Base-by-base conservation (phyloP, 2,888 invertebrate species). In the Drosophila borealis region DNA sequence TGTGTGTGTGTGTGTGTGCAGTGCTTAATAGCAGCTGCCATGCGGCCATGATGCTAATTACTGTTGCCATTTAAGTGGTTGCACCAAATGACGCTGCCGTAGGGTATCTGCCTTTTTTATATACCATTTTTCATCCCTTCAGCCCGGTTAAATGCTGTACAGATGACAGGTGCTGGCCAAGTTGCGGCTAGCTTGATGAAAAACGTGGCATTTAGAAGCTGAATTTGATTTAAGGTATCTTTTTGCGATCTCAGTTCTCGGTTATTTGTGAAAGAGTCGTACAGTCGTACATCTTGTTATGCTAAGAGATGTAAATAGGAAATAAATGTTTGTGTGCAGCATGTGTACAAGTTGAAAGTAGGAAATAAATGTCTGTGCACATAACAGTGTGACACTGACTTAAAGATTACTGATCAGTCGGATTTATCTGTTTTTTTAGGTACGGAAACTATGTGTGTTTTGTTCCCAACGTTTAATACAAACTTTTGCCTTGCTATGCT, bases 21-120 rank as follows among this genome's bases (percentile, higher is more conserved):
- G 78, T 88, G 78, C 76, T 83, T 88, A 88, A 83, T 85, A 83
- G 83, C 88, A 83, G 85, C 88, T 84, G 85, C 82, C 88, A 87
- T 75, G 80, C 78, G 86, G 82, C 87, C 84, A 83, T 85, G 84
- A 86, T 86, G 84, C 84, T 84, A 84, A 84, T 84, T 84, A 84
- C 81, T 78, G 83, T 57, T 88, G 84, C 81, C 88, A 88, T 88
- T 83, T 83, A 88, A 83, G 83, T 85, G 86, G 85, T 85, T 88
- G 83, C 88, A 88, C 64, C 85, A 81, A 83, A 80, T 85, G 83
- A 69, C 85, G 73, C 56, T 61, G 65, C 72, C 65, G 76, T 60
- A 55, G 63, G 68, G 55, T 55, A 66, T 70, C 66, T 57, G 29
- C 21, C 37, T 6, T 4, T 36, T 45, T 64, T 51, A 29, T 55